A percentile compares a stretch with the other conserved stretches of the same genome.
Conservation (phyloP, 2,113 vertebrate genomes). For the Thunnus maccoyii region DNA sequence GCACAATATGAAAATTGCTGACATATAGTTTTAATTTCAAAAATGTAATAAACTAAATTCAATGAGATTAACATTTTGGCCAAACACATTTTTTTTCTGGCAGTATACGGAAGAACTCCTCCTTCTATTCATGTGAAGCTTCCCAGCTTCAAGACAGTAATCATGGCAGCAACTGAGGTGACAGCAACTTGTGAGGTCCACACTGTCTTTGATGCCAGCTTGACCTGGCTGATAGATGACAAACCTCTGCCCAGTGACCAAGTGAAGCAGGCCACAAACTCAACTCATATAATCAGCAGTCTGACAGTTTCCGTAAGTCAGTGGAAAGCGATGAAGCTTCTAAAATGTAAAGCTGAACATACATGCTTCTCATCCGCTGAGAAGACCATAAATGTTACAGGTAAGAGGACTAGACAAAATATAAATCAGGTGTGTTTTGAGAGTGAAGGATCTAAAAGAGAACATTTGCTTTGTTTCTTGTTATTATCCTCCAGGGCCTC, state of each 20-base stretch:
- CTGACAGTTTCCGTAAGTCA: not conserved
- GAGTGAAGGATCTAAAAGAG: no score
- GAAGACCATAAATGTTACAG: not conserved
- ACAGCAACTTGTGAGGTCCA: conserved; percentile 65
- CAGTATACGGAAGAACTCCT: conserved; percentile 31
- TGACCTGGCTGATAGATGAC: conserved; percentile 69
- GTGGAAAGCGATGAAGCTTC: conserved; percentile 39
- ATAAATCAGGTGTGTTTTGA: not conserved
- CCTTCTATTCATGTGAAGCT: conserved; percentile 58
- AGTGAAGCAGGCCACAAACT: rapidly evolving
- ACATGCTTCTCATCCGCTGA: conserved; percentile 55
- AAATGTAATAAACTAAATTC: not conserved
- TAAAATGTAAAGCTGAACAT: conserved; percentile 76
- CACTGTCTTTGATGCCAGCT: conserved; percentile 9
- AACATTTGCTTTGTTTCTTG: no score
- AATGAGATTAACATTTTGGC: not conserved
- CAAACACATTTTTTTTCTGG: not conserved
- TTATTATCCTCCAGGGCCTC: not conserved
- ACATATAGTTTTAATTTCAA: not conserved
- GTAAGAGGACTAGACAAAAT: conserved; percentile 28
- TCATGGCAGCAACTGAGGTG: not conserved
- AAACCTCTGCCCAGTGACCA: rapidly evolving
- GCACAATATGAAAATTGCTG: not conserved
- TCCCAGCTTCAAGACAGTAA: conserved; percentile 60
- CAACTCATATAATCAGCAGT: conserved; percentile 18